Conservation (phyloP, 2,888 invertebrate genomes). For the Miltochrista miniata region DNA sequence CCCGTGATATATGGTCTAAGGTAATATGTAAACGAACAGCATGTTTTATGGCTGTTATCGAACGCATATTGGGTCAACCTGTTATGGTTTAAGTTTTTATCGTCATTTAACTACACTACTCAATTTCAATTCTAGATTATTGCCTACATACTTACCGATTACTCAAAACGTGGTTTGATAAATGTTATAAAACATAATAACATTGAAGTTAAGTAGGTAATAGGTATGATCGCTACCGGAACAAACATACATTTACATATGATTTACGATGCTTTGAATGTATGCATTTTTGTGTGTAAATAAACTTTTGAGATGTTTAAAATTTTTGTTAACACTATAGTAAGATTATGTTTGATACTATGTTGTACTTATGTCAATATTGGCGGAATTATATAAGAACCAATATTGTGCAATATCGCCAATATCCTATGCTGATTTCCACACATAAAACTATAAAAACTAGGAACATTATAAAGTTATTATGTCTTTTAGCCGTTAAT, state of each 20-base stretch:
- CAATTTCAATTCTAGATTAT: slow-evolving; percentile 56
- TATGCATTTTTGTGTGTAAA: slow-evolving; percentile 22
- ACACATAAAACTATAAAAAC: too few species aligned
- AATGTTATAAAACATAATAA: slow-evolving; percentile 43
- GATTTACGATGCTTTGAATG: too few species aligned
- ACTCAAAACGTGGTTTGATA: slow-evolving; percentile 40
- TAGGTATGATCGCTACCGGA: slow-evolving; percentile 16
- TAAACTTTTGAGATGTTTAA: slow-evolving; percentile 7
- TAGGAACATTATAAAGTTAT: too few species aligned
- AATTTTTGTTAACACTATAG: slow-evolving; percentile 19
- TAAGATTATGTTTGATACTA: background rate
- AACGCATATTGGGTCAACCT: slow-evolving; percentile 56
- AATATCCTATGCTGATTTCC: too few species aligned
- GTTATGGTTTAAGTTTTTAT: slow-evolving; percentile 62
- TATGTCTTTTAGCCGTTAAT: too few species aligned
- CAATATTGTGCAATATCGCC: too few species aligned
- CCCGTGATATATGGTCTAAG: too few species aligned
- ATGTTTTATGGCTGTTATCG: slow-evolving; percentile 61
- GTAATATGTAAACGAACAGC: slow-evolving; percentile 51
- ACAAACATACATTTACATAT: slow-evolving; percentile 31
- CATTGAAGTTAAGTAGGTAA: slow-evolving; percentile 32
- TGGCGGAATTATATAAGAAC: too few species aligned
- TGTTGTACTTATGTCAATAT: too few species aligned
- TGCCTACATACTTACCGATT: slow-evolving; percentile 41
- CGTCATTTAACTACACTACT: slow-evolving; percentile 51